phyloP scores from a whole-genome alignment of 2,797 vertebrate species.

The Chaenodraco wilsoni region DNA sequence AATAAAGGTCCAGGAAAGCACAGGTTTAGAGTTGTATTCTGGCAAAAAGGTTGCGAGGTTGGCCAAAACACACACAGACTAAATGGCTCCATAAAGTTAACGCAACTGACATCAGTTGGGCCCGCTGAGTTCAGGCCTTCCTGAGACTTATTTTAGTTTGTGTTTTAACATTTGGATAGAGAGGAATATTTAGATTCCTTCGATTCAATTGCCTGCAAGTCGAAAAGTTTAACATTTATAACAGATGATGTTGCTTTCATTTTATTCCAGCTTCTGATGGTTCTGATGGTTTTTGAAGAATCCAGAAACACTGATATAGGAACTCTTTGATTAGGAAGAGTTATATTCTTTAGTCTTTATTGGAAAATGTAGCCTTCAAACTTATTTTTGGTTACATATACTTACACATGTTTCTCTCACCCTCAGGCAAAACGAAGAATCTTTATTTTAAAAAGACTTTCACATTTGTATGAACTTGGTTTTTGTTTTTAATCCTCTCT shows the following conservation, averaged over 20 bases:
- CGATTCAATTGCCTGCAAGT: slow-evolving; percentile 21
- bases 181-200: slow-evolving; percentile 22
- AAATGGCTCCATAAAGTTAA: slow-evolving; percentile 46
- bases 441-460: too few species aligned
- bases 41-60: slow-evolving; percentile 7
- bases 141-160: slow-evolving; percentile 25
- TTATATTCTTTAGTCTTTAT: neutral
- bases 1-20: slow-evolving; percentile 4
- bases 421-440: neutral
- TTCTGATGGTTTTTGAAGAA: neutral
- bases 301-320: neutral
- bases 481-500: neutral
- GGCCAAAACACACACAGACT: slow-evolving; percentile 53
- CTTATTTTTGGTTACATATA: neutral
- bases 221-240: slow-evolving; percentile 22
- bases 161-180: slow-evolving; percentile 24
- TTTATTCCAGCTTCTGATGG: neutral
- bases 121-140: neutral
- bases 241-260: slow-evolving; percentile 4
- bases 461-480: neutral
- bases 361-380: neutral
- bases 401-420: neutral
- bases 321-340: neutral
- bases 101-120: slow-evolving; percentile 20
- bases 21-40: neutral